Evolutionary conservation across 2,888 invertebrate species (phyloP), one percentile per base, ranked within the genome.

Genomic region (Drosophila borborema): DNA sequence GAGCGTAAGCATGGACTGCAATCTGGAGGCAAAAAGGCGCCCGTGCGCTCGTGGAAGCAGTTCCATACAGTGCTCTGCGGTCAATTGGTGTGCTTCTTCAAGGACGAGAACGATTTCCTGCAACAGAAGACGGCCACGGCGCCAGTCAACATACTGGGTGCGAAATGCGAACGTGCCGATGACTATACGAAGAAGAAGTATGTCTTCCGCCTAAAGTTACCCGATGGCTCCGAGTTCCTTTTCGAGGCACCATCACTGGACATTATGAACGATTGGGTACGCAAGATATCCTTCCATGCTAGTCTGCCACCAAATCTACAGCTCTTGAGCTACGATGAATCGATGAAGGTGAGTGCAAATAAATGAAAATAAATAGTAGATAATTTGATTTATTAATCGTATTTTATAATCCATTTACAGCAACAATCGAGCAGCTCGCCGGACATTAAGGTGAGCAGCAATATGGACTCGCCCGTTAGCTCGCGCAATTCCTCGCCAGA

Each of bases 1-100:
- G 99, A 99, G 82, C 95, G 99, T 60, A 99, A 99, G 93, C 99
- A 99, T 91, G 98, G 99, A 84, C 94, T 98, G 0, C 97, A 98
- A 68, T 96, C 97, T 72, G 99, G 99, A 12, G 98, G 98, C 18
- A 98, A 98, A 93, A 96, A 97, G 81, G 98, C 99, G 0, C 97
- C 99, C 0, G 97, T 99, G 7, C 95, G 99, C 7, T 97, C 98
- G 0, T 99, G 99, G 99, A 98, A 99, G 90, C 95, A 95, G 64
- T 98, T 97, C 94, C 98, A 99, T 93, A 97, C 98, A 0, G 99
- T 99, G 64, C 94, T 99, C 31, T 99, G 99, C 92, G 99, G 99
- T 0, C 99, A 99, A 92, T 94, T 99, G 85, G 94, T 99, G 61
- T 99, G 99, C 94, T 99, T 99, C 96, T 99, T 99, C 95, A 97